Evolutionary conservation across 2,888 invertebrate genomes (phyloP), one percentile per base, ranked within the genome.

Genomic region (Hololepta plana): DNA sequence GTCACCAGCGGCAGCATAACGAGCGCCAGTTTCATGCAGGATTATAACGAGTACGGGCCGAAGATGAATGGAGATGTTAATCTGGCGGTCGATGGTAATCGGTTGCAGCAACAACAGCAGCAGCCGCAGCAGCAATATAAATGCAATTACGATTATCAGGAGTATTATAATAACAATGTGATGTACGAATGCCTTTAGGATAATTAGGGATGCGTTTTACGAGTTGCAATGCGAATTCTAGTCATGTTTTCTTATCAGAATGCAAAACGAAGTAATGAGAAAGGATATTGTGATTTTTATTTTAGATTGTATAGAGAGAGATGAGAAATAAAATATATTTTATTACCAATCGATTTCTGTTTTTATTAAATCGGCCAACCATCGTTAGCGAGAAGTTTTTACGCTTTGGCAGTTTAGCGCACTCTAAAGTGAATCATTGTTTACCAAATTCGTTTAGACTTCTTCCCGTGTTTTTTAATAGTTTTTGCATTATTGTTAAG

Each of bases 21-120:
- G 8, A 54, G 52, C 28, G 56, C 56, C 1, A 55, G 55, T 38
- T 56, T 56, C 26, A 56, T 56, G 56, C 50, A 52, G 32, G 53
- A 51, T 38, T 52, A 46, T 22, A 40, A 45, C 30, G 34, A 30
- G 5, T 27, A 24, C n/a, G 27, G 15, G n/a, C n/a, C n/a, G 32
- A 32, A 21, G 28, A 31, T 7, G 13, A 16, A 20, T 32, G 24
- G 14, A 19, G 24, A 12, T 23, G 26, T 26, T 24, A 29, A 9
- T 22, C 10, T 23, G 23, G 23, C 15, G 9, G 26, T 15, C 15
- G 22, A n/a, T n/a, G n/a, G n/a, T n/a, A n/a, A n/a, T n/a, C n/a
- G n/a, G n/a, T n/a, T n/a, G 11, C 15, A 27, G 15, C 19, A 9
- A 9, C 16, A 26, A 17, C 17, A 23, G 15, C 17, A 26, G 12